Evolutionary conservation across 2,888 invertebrate genomes (phyloP), one percentile per base, ranked within the genome.

Genomic region (Rhimphoctona megacephalus): DNA sequence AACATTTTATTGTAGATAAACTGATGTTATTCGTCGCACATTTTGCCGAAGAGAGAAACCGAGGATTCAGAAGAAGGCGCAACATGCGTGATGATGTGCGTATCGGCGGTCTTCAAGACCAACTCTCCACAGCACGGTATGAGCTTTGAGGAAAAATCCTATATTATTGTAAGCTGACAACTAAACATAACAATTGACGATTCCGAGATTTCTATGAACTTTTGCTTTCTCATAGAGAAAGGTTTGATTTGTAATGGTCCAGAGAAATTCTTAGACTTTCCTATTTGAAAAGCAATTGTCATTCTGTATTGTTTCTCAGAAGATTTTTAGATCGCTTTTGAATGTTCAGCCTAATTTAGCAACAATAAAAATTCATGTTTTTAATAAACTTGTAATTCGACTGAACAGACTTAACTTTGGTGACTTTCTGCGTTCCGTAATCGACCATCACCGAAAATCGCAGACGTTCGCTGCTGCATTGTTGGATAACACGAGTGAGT

Each of bases 71-170:
- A 25, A 57, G 22, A 66, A 30, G 33, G 33, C 66, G 66, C 19
- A 33, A 14, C 30, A 66, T 30, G 36, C 14, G 66, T 7, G 66
- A 66, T 19, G 25, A 66, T 19, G 25, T 66, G 66, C 36, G 66
- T 17, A 66, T 66, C 19, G 36, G 66, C 36, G 33, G 33, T 33
- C 33, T 66, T 33, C 66, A 66, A 33, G 66, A 66, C 66, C 30
- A 66, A 66, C 66, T 66, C 22, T 66, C 33, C 33, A 33, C 66
- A 66, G 66, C 36, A 66, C 30, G 66, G 66, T 66, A 36, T 66
- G n/a, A n/a, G n/a, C n/a, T n/a, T n/a, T n/a, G n/a, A n/a, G n/a
- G 66, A 66, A 66, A 19, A 36, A 17, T 33, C 7, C 66, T 0
- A 46, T 17, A 46, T 46, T 46, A 46, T 46, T 17, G 17, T 11